phyloP scores from a whole-genome alignment of 2,113 vertebrate genomes.

The Tachuris rubrigastra region DNA sequence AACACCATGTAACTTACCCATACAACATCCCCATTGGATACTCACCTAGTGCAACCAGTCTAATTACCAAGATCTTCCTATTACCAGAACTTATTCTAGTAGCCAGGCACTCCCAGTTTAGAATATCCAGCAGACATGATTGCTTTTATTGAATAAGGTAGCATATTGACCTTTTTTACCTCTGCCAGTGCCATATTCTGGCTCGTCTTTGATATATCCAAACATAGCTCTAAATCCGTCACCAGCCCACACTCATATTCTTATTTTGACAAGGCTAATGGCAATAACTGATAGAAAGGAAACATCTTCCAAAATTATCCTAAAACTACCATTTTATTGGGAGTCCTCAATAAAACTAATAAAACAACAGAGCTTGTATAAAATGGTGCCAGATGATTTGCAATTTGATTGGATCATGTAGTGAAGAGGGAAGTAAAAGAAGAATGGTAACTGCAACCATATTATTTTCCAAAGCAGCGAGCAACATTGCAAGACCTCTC shows the following conservation, averaged over 20 bases:
- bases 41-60: background rate
- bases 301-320: background rate
- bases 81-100: background rate
- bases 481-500: background rate
- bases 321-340: background rate
- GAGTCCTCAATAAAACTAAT: background rate
- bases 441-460: background rate
- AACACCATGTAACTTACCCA: background rate
- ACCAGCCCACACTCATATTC: background rate
- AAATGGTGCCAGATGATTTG: background rate
- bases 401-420: background rate
- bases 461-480: background rate
- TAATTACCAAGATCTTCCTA: background rate
- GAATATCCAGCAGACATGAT: background rate
- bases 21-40: accelerated
- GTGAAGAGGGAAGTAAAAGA: background rate
- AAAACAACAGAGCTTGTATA: background rate
- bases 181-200: background rate
- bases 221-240: background rate
- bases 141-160: background rate
- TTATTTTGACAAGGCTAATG: background rate
- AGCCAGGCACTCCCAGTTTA: background rate
- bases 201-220: background rate
- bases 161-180: background rate
- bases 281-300: background rate